Percentiles rank a stretch among this genome's conserved stretches.
phyloP scores from a whole-genome alignment of 2,888 invertebrate genomes.

The Lasioglossum calceatum region DNA sequence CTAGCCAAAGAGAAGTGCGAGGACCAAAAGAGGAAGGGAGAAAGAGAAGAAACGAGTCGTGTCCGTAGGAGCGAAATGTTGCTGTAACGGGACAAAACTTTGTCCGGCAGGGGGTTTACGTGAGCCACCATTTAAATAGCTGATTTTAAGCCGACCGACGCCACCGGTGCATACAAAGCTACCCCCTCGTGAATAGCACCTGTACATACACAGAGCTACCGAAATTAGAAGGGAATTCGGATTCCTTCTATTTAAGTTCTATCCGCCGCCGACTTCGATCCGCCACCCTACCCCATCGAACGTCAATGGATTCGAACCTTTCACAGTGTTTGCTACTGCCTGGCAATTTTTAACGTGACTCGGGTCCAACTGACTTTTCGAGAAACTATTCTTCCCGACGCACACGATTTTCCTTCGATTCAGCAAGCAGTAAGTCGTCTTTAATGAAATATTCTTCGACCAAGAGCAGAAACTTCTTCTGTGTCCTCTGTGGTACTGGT shows the following conservation, averaged over 20 bases:
- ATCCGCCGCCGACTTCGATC: conserved; percentile 18
- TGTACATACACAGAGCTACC: conserved; percentile 22
- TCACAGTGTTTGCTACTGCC: not conserved
- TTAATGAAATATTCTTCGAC: not conserved
- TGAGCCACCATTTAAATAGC: conserved; percentile 80
- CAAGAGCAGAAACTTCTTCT: not conserved
- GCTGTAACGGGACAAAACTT: conserved; percentile 73
- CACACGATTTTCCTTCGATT: not conserved
- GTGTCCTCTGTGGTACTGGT: not conserved
- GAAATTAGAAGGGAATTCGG: conserved; percentile 48
- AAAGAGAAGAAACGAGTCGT: not conserved
- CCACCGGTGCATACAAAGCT: conserved; percentile 39
- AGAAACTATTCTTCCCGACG: not conserved
- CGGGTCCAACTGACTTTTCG: not conserved
- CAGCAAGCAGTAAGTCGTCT: not conserved
- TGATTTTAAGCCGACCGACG: conserved; percentile 75
- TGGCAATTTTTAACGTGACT: not conserved
- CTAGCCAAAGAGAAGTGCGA: not conserved
- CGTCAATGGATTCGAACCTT: conserved; percentile 10
- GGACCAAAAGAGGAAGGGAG: not conserved
- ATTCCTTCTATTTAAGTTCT: conserved; percentile 39
- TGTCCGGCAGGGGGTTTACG: conserved; percentile 69
- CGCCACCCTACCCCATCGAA: not conserved
- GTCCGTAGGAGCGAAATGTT: not conserved
- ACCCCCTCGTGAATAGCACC: conserved; percentile 10